Evolutionary conservation across 2,113 vertebrate genomes (phyloP).

Genomic region (Corythornis madagascariensis): DNA sequence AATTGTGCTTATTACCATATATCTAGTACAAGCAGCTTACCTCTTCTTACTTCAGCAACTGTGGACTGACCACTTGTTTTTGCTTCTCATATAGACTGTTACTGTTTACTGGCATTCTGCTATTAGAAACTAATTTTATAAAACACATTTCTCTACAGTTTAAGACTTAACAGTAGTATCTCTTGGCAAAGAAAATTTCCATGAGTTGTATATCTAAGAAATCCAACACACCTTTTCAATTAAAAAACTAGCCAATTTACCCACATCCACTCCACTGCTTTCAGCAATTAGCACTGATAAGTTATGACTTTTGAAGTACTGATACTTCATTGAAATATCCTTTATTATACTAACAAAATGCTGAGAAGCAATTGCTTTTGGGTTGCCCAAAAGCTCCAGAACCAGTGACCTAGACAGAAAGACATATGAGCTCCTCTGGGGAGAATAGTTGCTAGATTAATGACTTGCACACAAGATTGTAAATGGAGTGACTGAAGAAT

Average conservation of each 20-base stretch:
- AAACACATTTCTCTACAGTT: not conserved
- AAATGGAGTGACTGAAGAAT: not conserved
- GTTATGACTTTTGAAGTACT: not conserved
- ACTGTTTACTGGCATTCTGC: not conserved
- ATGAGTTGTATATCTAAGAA: not conserved
- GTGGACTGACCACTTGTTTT: not conserved
- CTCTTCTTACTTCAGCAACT: not conserved
- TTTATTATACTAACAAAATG: slow-evolving; percentile 5
- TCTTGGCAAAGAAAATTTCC: not conserved
- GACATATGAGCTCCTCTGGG: not conserved
- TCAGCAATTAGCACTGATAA: not conserved
- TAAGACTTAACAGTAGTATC: not conserved
- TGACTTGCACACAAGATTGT: not conserved
- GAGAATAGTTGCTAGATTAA: not conserved
- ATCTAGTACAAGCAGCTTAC: not conserved
- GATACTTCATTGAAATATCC: not conserved
- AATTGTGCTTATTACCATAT: not conserved
- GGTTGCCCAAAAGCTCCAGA: not conserved
- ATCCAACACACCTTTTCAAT: not conserved
- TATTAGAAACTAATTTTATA: not conserved
- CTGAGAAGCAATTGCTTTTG: not conserved
- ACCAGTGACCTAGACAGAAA: not conserved
- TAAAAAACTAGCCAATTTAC: not conserved
- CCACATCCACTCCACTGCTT: not conserved
- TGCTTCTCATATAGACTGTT: not conserved